Evolutionary conservation across 2,888 invertebrate species (phyloP).

Genomic region (Dasysyrphus albostriatus): DNA sequence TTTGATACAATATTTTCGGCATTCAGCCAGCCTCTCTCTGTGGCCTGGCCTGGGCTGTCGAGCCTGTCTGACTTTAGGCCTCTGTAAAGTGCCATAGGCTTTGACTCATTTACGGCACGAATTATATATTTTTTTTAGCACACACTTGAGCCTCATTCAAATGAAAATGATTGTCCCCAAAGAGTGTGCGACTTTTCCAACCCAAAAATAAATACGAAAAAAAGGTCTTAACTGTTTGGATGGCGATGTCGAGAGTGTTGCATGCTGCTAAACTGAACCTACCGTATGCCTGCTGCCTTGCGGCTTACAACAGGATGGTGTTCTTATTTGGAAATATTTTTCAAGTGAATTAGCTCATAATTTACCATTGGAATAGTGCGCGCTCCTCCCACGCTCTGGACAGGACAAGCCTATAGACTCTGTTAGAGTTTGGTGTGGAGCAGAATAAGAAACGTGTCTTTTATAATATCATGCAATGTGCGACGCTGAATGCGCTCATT

Average conservation of each 20-base stretch:
- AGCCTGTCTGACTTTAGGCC: constrained; percentile 1
- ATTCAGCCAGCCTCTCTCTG: constrained; percentile 12
- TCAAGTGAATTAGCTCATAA: constrained; percentile 74
- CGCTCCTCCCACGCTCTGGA: constrained; percentile 62
- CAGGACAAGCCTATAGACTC: constrained; percentile 47
- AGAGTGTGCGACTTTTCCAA: constrained; percentile 31
- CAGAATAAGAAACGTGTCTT: constrained; percentile 32
- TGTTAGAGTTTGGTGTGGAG: background rate
- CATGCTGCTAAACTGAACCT: constrained; percentile 5
- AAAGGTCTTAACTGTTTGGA: constrained; percentile 17
- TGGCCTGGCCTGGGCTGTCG: constrained; percentile 3
- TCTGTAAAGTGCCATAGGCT: constrained; percentile 11
- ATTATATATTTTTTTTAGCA: constrained; percentile 42
- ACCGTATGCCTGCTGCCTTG: constrained; percentile 1
- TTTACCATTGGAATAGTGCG: constrained; percentile 66
- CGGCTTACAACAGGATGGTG: constrained; percentile 52
- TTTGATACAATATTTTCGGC: constrained; percentile 65
- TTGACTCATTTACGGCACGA: constrained; percentile 62
- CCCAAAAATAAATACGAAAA: background rate
- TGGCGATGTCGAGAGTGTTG: constrained; percentile 1
- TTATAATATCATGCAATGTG: constrained; percentile 51
- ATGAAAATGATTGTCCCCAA: constrained; percentile 60
- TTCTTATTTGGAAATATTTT: constrained; percentile 72
- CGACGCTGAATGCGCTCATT: constrained; percentile 51
- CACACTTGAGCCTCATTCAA: constrained; percentile 31